Percentiles rank a stretch among this genome's conserved stretches.
These are phyloP conservation scores for Paracanthobrama guichenoti DNA, from an alignment of 2,113 vertebrate genomes.

Conservation along the genomic window DNA sequence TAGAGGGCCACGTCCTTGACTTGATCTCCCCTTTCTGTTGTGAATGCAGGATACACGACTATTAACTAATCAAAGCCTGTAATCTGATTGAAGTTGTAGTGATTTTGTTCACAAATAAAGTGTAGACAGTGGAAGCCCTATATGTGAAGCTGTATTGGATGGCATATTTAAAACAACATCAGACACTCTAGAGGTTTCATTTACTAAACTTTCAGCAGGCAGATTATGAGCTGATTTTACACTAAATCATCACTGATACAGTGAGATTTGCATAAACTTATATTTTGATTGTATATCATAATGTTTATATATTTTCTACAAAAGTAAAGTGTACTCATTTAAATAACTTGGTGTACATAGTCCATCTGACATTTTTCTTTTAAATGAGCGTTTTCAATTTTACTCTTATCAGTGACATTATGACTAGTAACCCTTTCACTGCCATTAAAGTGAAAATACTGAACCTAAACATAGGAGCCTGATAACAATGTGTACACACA, in stretches of 20 bases:
- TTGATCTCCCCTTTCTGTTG: constrained; percentile 53
- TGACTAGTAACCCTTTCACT: too few species aligned
- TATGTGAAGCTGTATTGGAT: constrained; percentile 49
- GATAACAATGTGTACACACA: too few species aligned
- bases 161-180: constrained; percentile 42
- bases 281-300: neutral
- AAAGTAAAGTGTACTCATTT: neutral
- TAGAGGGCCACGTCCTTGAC: constrained; percentile 61
- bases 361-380: too few species aligned
- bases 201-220: neutral
- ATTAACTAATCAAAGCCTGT: constrained; percentile 32
- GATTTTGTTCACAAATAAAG: constrained; percentile 31
- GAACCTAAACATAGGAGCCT: too few species aligned
- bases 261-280: neutral
- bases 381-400: too few species aligned
- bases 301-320: too few species aligned
- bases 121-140: neutral
- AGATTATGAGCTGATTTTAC: neutral
- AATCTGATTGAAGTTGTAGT: constrained; percentile 43
- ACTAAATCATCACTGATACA: neutral
- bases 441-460: too few species aligned
- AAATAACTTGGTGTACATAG: too few species aligned
- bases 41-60: constrained; percentile 47
- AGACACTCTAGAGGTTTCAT: neutral
- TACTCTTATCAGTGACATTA: too few species aligned